Conservation (phyloP, 2,113 vertebrate genomes). For the Cololabis saira region DNA sequence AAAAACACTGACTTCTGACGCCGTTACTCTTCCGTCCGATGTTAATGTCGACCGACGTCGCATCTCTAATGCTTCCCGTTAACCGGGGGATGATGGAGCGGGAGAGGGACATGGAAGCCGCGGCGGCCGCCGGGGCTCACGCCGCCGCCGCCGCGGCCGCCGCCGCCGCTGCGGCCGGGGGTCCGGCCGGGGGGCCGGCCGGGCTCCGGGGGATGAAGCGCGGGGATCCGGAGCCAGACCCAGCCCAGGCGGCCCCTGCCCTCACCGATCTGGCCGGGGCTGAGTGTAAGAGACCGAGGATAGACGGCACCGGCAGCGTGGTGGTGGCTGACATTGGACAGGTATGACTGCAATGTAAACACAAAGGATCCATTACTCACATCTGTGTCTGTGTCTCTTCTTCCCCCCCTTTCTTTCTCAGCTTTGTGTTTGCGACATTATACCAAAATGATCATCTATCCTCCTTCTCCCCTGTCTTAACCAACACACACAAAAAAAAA, state of each 20-base stretch:
- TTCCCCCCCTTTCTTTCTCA: no score
- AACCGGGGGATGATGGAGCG: conserved; percentile 81
- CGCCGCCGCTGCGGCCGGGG: conserved; percentile 66
- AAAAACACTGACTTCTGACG: conserved; percentile 54
- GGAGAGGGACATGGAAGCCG: conserved; percentile 78
- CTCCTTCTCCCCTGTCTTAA: not conserved
- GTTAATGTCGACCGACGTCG: conserved; percentile 86
- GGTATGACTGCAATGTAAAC: conserved; percentile 65
- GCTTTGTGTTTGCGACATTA: not conserved
- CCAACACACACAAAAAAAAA: not conserved
- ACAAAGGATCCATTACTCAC: not conserved
- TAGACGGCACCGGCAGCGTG: conserved; percentile 74
- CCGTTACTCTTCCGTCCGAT: conserved; percentile 69
- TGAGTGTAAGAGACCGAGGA: conserved; percentile 82
- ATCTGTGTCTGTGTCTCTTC: not conserved
- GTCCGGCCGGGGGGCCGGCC: conserved; percentile 66
- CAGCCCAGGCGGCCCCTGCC: conserved; percentile 69
- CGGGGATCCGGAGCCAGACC: conserved; percentile 83
- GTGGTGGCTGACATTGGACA: conserved; percentile 77
- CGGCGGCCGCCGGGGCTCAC: conserved; percentile 67
- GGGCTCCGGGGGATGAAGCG: conserved; percentile 80
- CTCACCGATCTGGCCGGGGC: conserved; percentile 72
- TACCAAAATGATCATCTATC: not conserved
- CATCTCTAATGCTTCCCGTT: conserved; percentile 80
- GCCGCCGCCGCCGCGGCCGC: conserved; percentile 60